Conservation (phyloP, 1,140 invertebrate genomes). For the Samia ricini region DNA sequence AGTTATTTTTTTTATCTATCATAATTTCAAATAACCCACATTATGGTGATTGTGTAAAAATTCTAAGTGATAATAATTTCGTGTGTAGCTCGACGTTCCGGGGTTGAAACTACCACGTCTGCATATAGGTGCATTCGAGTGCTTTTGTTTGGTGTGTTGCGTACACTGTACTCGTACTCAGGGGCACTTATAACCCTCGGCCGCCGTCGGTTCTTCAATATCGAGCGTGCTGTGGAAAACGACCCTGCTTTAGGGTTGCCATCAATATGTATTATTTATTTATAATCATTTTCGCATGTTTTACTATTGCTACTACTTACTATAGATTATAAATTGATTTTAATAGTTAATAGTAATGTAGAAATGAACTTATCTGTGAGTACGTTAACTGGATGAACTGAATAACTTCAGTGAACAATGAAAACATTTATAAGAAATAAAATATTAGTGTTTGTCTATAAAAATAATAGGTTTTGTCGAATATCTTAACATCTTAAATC, state of each 20-base stretch:
- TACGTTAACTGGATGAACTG: too few relatives aligned
- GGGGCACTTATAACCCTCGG: conserved; percentile 20
- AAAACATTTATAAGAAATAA: too few relatives aligned
- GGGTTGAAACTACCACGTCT: not conserved
- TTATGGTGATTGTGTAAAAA: not conserved
- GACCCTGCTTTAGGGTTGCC: conserved; percentile 3
- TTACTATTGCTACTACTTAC: not conserved
- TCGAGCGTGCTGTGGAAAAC: conserved; percentile 14
- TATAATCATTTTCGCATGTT: not conserved
- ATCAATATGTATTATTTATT: too few relatives aligned
- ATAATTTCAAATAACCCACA: too few relatives aligned
- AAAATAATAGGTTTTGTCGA: too few relatives aligned
- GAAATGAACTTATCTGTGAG: too few relatives aligned
- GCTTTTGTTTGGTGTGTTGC: conserved; percentile 1
- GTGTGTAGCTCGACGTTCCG: not conserved
- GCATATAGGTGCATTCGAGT: not conserved
- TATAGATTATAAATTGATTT: not conserved
- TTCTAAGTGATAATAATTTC: not conserved
- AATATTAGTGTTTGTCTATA: too few relatives aligned
- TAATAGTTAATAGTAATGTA: too few relatives aligned
- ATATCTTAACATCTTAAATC: too few relatives aligned
- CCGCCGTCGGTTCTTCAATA: conserved; percentile 13
- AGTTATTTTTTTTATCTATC: too few relatives aligned
- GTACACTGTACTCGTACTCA: not conserved
- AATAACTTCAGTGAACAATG: too few relatives aligned